Evolutionary conservation across 2,113 vertebrate genomes (phyloP).

Genomic region (Prietella phreatophila): DNA sequence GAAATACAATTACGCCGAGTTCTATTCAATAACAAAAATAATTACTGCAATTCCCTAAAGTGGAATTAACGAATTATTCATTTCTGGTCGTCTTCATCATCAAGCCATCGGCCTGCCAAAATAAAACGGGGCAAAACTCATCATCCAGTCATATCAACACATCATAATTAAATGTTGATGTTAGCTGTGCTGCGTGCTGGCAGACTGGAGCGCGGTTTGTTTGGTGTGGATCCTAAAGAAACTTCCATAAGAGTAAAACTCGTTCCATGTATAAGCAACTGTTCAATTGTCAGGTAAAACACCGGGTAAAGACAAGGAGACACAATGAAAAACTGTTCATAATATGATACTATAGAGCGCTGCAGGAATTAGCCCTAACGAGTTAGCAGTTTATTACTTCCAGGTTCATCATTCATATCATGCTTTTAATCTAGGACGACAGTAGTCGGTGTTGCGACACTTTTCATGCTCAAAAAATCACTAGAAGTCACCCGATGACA

Average conservation of each 20-base stretch:
- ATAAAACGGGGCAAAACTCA: background rate
- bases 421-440: too few species aligned
- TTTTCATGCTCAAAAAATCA: too few species aligned
- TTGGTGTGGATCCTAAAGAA: background rate
- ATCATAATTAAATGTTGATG: background rate
- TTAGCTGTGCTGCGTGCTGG: background rate
- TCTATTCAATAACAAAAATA: background rate
- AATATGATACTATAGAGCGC: too few species aligned
- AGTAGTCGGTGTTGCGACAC: too few species aligned
- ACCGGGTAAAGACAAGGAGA: too few species aligned
- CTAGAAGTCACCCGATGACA: too few species aligned
- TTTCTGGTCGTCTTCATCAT: background rate
- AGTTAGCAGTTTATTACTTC: too few species aligned
- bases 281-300: too few species aligned
- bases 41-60: slow-evolving; percentile 22
- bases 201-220: background rate
- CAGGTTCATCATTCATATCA: too few species aligned
- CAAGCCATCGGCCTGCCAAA: background rate
- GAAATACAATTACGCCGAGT: background rate
- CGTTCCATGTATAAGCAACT: background rate
- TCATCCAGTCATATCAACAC: background rate
- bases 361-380: too few species aligned
- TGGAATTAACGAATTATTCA: background rate
- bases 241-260: background rate
- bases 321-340: too few species aligned